Conservation (phyloP, 2,888 invertebrate species). For the Drepanosiphum platanoidis region DNA sequence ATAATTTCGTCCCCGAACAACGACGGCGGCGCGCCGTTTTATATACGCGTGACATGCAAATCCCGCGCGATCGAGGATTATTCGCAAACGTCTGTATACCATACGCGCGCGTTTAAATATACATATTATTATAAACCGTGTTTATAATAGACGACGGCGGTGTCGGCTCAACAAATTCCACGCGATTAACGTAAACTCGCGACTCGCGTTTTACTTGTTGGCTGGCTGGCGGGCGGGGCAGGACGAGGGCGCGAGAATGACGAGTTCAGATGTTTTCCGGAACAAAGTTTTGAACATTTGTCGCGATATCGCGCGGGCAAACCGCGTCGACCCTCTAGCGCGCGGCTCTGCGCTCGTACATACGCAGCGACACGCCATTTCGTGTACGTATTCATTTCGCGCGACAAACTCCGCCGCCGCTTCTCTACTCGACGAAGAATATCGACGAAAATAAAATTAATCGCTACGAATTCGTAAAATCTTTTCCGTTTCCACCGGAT, state of each 20-base stretch:
- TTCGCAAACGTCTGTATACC: background rate
- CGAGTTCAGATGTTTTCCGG: slow-evolving; percentile 38
- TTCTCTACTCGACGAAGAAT: too few species aligned
- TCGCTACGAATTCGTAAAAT: too few species aligned
- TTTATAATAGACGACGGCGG: too few species aligned
- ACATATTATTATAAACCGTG: too few species aligned
- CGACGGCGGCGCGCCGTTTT: background rate
- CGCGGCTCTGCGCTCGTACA: background rate
- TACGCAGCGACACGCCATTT: too few species aligned
- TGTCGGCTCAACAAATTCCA: background rate
- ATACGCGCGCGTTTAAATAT: too few species aligned
- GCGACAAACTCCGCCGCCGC: too few species aligned
- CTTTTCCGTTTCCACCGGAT: too few species aligned
- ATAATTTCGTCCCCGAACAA: background rate
- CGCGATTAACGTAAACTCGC: slow-evolving; percentile 39
- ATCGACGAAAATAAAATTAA: too few species aligned
- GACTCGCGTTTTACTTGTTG: background rate
- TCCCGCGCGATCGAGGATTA: slow-evolving; percentile 35
- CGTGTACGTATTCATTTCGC: too few species aligned
- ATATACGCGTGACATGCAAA: slow-evolving; percentile 30
- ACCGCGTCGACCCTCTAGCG: background rate
- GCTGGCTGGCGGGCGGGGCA: background rate
- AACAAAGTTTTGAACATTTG: slow-evolving; percentile 43
- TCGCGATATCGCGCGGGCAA: slow-evolving; percentile 1
- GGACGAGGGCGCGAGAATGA: background rate